A percentile compares a stretch with the other conserved stretches of the same genome.
phyloP scores from a whole-genome alignment of 2,113 vertebrate species.

The Poicephalus meyeri region DNA sequence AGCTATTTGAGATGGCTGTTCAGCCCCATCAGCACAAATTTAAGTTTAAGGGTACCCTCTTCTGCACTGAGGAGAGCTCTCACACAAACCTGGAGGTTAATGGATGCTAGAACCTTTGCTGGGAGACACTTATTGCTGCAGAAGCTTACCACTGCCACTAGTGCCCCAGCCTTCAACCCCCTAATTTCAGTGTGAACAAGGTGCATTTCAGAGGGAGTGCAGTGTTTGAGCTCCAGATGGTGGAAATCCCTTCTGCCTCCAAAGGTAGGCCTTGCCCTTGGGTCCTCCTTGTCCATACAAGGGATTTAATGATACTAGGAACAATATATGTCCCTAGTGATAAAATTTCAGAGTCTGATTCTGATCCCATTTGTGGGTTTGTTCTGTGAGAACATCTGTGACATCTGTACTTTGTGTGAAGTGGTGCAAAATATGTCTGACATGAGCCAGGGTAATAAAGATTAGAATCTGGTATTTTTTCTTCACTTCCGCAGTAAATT shows the following conservation, averaged over 20 bases:
- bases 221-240: accelerated
- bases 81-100: not conserved
- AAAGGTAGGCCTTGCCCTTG: not conserved
- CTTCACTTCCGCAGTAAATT: not conserved
- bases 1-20: not conserved
- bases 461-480: not conserved
- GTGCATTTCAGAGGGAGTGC: not conserved
- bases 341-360: not conserved
- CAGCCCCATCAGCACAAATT: slow-evolving; percentile 44
- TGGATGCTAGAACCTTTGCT: not conserved
- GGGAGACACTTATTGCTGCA: not conserved
- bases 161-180: not conserved
- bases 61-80: not conserved
- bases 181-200: not conserved
- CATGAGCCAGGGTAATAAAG: not conserved
- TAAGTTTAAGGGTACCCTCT: not conserved
- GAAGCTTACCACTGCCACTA: not conserved
- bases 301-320: not conserved
- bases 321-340: not conserved
- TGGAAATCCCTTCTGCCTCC: not conserved
- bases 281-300: not conserved
- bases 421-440: not conserved
- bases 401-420: not conserved
- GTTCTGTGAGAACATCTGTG: not conserved
- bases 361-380: not conserved